Conservation (phyloP, 2,113 vertebrate species). For the Syngnathus floridae region DNA sequence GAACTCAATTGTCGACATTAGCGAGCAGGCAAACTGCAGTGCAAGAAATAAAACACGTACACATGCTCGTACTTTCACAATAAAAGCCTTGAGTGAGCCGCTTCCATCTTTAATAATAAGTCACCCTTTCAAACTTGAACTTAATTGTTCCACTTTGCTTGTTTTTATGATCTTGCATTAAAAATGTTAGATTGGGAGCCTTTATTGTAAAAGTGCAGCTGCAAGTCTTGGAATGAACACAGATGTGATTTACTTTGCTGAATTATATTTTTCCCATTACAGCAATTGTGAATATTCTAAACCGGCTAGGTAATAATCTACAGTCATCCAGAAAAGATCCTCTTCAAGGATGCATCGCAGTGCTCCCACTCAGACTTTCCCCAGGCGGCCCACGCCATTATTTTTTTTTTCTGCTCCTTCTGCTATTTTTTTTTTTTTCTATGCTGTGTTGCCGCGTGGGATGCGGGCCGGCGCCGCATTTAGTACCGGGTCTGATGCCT, state of each 20-base stretch:
- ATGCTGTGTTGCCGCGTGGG: constrained; percentile 6
- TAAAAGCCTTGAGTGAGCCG: no score
- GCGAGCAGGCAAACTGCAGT: constrained; percentile 47
- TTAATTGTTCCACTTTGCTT: no score
- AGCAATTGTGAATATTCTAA: not conserved
- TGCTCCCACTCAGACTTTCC: constrained; percentile 13
- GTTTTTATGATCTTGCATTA: not conserved
- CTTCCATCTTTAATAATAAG: no score
- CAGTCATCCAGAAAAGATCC: not conserved
- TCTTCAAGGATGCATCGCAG: not conserved
- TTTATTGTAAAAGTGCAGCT: not conserved
- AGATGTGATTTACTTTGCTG: not conserved
- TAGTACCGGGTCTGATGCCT: constrained; percentile 48
- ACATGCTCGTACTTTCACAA: not conserved
- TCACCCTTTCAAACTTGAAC: no score
- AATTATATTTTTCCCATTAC: not conserved
- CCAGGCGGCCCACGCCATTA: not conserved
- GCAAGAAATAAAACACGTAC: constrained; percentile 13
- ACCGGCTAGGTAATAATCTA: not conserved
- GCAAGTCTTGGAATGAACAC: not conserved
- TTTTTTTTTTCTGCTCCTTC: not conserved
- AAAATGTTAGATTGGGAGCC: not conserved
- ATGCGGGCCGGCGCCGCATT: constrained; percentile 13
- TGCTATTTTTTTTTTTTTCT: not conserved
- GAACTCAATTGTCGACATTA: constrained; percentile 58